Conservation (phyloP, 2,113 vertebrate genomes). For the Platycercus adscitus region DNA sequence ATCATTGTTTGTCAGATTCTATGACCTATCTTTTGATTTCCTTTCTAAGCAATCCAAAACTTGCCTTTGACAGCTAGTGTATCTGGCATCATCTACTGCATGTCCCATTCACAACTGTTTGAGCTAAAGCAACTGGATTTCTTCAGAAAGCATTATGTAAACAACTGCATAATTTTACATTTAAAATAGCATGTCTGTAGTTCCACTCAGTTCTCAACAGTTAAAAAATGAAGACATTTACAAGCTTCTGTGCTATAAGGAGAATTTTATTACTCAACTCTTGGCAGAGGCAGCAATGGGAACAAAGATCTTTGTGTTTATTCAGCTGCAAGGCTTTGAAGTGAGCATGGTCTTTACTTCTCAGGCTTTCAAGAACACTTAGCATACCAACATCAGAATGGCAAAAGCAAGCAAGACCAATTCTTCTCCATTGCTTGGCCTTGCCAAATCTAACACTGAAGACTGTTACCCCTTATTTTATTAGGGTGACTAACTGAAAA, state of each 20-base stretch:
- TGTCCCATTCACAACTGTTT: neutral
- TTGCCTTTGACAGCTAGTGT: neutral
- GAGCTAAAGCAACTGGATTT: neutral
- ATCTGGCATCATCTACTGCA: neutral
- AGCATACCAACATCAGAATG: neutral
- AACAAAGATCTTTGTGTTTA: conserved; percentile 41
- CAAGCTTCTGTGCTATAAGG: neutral
- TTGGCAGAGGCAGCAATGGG: neutral
- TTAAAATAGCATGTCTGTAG: neutral
- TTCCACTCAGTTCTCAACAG: neutral
- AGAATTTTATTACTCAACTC: neutral
- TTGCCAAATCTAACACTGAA: neutral
- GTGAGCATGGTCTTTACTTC: neutral
- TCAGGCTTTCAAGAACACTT: neutral
- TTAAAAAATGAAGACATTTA: conserved; percentile 6
- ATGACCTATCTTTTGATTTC: neutral
- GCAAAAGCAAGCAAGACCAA: neutral
- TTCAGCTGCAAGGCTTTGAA: conserved; percentile 57
- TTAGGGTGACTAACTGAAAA: neutral
- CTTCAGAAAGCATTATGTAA: conserved; percentile 2
- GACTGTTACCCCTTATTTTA: neutral
- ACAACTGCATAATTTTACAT: neutral
- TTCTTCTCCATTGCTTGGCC: neutral
- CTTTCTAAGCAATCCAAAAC: neutral
- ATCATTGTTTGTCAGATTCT: neutral